A percentile compares a stretch with the other conserved stretches of the same genome.
Conservation (phyloP, 2,888 invertebrate species). For the Cremastobaeus sp. region DNA sequence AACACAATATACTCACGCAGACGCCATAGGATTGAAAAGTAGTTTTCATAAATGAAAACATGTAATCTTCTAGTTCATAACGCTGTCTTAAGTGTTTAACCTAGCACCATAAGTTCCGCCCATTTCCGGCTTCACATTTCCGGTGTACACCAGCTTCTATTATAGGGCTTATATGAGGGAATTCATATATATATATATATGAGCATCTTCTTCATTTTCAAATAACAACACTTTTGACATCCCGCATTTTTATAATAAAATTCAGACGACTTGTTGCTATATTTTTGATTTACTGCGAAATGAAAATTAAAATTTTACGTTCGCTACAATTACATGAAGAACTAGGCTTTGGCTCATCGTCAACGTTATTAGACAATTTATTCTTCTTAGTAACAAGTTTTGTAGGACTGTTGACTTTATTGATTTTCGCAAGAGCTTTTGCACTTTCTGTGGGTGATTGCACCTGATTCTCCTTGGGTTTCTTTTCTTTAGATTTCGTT, state of each 20-base stretch:
- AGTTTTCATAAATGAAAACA: slow-evolving; percentile 56
- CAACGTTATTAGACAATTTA: neutral
- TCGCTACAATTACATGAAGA: slow-evolving; percentile 35
- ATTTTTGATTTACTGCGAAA: slow-evolving; percentile 27
- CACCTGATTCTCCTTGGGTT: too few relatives aligned
- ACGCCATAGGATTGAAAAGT: slow-evolving; percentile 51
- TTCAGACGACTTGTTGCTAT: neutral
- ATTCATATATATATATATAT: slow-evolving; percentile 41
- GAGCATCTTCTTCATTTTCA: slow-evolving; percentile 65
- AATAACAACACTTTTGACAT: too few relatives aligned
- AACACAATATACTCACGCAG: slow-evolving; percentile 30
- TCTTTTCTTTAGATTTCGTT: too few relatives aligned
- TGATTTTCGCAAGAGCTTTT: too few relatives aligned
- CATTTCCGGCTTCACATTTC: slow-evolving; percentile 67
- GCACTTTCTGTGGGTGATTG: too few relatives aligned
- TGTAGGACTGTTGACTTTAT: too few relatives aligned
- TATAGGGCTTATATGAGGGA: slow-evolving; percentile 34
- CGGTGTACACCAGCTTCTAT: slow-evolving; percentile 59
- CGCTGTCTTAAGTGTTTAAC: slow-evolving; percentile 61
- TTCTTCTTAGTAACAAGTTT: slow-evolving; percentile 5
- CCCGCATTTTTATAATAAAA: too few relatives aligned
- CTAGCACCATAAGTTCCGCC: slow-evolving; percentile 56
- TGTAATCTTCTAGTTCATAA: slow-evolving; percentile 54
- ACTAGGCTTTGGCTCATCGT: slow-evolving; percentile 10
- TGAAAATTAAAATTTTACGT: slow-evolving; percentile 49